phyloP scores from a whole-genome alignment of 2,888 invertebrate species.

The Catotricha subobsoleta region DNA sequence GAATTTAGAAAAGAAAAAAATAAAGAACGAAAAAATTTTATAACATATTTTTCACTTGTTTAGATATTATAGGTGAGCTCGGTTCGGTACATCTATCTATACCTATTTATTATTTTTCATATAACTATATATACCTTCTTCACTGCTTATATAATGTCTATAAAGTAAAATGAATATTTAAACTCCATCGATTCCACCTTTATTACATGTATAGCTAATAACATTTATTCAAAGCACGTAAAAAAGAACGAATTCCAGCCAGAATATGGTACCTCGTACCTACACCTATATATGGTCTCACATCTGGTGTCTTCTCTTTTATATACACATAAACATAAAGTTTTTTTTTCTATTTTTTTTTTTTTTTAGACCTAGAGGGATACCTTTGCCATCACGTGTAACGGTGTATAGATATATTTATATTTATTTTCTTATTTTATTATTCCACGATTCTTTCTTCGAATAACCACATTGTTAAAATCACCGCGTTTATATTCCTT shows the following conservation, averaged over 20 bases:
- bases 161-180: constrained; percentile 5
- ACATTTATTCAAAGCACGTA: constrained; percentile 7
- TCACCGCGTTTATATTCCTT: constrained; percentile 7
- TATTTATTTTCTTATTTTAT: constrained; percentile 5
- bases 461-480: constrained; percentile 9
- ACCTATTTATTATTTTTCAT: too few relatives aligned
- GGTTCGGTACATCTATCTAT: too few relatives aligned
- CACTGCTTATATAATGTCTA: too few relatives aligned
- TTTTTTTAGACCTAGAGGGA: not conserved
- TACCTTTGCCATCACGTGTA: constrained; percentile 2
- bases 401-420: not conserved
- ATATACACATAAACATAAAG: constrained; percentile 7
- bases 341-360: not conserved
- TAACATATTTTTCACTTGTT: too few relatives aligned
- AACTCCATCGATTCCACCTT: constrained; percentile 6
- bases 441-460: constrained; percentile 5
- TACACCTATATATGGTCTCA: not conserved
- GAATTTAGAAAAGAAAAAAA: constrained; percentile 2
- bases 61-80: too few relatives aligned
- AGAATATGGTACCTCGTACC: not conserved
- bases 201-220: constrained; percentile 5
- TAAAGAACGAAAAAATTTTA: too few relatives aligned
- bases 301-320: constrained; percentile 8
- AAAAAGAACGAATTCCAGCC: constrained; percentile 4
- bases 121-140: too few relatives aligned